phyloP scores from a whole-genome alignment of 2,113 vertebrate genomes.

The Boulengeromyrus knoepffleri region DNA sequence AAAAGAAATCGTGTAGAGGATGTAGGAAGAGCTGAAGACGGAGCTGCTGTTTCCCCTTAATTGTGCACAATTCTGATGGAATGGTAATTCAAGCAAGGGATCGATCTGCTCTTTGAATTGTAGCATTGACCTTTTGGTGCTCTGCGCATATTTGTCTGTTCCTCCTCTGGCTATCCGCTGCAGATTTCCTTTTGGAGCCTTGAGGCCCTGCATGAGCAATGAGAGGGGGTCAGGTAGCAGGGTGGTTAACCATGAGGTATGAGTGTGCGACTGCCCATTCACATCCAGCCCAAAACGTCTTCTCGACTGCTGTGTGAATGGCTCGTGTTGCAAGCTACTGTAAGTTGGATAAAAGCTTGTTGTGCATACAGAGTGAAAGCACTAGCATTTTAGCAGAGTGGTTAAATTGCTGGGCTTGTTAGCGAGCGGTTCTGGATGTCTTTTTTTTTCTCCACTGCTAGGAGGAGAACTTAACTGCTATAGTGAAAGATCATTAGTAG shows the following conservation, averaged over 20 bases:
- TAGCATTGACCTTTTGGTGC: constrained; percentile 44
- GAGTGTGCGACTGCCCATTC: not conserved
- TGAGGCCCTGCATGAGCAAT: not conserved
- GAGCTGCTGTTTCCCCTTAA: constrained; percentile 40
- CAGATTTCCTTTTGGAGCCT: not conserved
- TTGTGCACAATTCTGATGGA: constrained; percentile 54
- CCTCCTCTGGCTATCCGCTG: constrained; percentile 19
- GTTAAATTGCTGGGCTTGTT: not conserved
- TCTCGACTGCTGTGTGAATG: not conserved
- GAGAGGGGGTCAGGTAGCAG: not conserved
- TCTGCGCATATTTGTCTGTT: constrained; percentile 33
- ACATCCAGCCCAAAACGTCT: not conserved
- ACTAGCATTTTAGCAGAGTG: not conserved
- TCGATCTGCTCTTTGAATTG: constrained; percentile 35
- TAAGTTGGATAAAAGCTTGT: not conserved
- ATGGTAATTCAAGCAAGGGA: constrained; percentile 57
- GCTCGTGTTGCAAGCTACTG: not conserved
- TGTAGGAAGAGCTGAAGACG: constrained; percentile 35
- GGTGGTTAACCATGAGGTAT: not conserved
- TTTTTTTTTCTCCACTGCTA: not conserved
- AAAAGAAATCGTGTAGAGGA: constrained; percentile 28
- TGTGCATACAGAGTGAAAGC: not conserved
- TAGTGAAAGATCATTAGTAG: not conserved
- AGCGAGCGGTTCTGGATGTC: not conserved
- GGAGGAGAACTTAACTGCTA: not conserved